Evolutionary conservation across 2,113 vertebrate species (phyloP).

Genomic region (Oreocharis arfaki): DNA sequence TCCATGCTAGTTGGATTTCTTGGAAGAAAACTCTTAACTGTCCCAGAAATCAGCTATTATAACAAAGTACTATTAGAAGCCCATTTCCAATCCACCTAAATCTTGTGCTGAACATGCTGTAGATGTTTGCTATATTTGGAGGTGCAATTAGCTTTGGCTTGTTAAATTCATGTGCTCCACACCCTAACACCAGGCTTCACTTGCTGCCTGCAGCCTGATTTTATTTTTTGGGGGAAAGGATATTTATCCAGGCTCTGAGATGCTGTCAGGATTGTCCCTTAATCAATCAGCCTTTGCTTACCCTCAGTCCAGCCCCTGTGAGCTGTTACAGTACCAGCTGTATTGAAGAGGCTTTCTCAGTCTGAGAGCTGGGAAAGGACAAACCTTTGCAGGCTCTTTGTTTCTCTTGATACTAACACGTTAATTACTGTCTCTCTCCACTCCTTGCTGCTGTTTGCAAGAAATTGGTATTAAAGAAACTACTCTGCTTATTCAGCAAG

Average conservation of each 20-base stretch:
- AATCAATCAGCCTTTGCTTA: background rate
- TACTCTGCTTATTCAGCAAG: conserved; percentile 40
- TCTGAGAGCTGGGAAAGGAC: background rate
- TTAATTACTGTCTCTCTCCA: conserved; percentile 28
- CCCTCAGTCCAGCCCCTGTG: background rate
- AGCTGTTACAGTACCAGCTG: background rate
- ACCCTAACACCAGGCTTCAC: background rate
- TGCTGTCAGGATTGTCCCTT: background rate
- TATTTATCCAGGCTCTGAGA: background rate
- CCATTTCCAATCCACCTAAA: background rate
- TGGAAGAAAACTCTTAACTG: background rate
- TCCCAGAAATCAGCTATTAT: background rate
- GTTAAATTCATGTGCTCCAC: background rate
- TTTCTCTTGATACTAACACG: background rate
- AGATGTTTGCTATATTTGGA: background rate
- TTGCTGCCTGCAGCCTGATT: background rate
- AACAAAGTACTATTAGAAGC: background rate
- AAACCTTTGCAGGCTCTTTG: background rate
- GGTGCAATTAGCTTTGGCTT: background rate
- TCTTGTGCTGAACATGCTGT: background rate
- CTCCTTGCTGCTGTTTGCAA: background rate
- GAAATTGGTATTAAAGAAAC: background rate
- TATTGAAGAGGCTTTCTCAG: background rate
- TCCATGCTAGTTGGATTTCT: background rate
- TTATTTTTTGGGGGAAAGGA: background rate